Conservation (phyloP, 2,888 invertebrate species). For the Lydus trimaculatus region DNA sequence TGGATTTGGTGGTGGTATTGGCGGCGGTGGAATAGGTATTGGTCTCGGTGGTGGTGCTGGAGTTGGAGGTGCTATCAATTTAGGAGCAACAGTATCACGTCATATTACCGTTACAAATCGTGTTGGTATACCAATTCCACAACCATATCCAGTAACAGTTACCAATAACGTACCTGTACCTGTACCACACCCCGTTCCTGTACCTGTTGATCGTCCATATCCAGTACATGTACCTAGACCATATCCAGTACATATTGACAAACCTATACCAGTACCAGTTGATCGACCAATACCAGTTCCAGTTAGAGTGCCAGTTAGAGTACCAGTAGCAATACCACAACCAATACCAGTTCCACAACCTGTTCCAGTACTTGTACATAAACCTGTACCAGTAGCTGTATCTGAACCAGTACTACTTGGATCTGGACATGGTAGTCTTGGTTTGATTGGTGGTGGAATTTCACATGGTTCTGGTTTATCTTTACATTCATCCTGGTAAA, state of each 20-base stretch:
- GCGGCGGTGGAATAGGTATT: neutral
- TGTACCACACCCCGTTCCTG: conserved; percentile 56
- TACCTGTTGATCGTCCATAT: conserved; percentile 63
- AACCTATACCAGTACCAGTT: conserved; percentile 64
- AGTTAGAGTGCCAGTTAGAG: conserved; percentile 57
- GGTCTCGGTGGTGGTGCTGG: conserved; percentile 18
- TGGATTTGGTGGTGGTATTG: conserved; percentile 8
- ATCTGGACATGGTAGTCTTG: neutral
- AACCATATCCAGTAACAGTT: conserved; percentile 64
- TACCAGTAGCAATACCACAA: conserved; percentile 54
- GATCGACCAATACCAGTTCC: conserved; percentile 62
- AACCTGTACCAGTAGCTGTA: conserved; percentile 53
- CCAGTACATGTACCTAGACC: conserved; percentile 62
- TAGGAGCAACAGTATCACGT: conserved; percentile 49
- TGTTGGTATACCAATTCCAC: conserved; percentile 63
- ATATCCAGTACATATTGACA: conserved; percentile 62
- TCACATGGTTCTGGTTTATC: neutral
- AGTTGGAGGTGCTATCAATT: conserved; percentile 35
- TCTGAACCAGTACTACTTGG: neutral
- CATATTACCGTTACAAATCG: conserved; percentile 61
- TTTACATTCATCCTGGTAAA: neutral
- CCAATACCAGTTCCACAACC: conserved; percentile 62
- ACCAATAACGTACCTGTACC: conserved; percentile 63
- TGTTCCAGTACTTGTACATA: conserved; percentile 63
- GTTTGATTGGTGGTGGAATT: neutral